Percentiles rank a stretch among this genome's conserved stretches.
phyloP scores from a whole-genome alignment of 2,797 vertebrate species.

The Lateolabrax maculatus region DNA sequence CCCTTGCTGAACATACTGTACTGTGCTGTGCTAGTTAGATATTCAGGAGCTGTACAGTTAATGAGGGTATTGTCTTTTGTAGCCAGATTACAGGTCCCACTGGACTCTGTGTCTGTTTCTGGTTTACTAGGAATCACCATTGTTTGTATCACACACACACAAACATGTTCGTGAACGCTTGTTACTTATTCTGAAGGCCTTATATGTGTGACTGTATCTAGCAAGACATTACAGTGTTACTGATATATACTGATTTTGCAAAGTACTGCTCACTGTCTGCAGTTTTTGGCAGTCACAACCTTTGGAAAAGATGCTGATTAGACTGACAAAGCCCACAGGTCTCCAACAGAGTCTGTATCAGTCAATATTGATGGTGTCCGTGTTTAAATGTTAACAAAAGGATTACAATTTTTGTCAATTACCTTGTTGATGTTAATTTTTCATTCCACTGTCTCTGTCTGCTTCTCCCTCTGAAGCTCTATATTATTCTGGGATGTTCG shows the following conservation, averaged over 20 bases:
- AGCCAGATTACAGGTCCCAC: not conserved
- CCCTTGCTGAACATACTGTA: slow-evolving; percentile 1
- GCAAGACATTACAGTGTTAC: not conserved
- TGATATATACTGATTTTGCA: too few relatives aligned
- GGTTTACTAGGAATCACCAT: not conserved
- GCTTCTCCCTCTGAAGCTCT: slow-evolving; percentile 77
- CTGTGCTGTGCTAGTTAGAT: not conserved
- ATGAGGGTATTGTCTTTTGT: not conserved
- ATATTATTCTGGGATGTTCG: slow-evolving; percentile 94
- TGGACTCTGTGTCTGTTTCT: not conserved
- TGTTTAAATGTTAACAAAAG: not conserved
- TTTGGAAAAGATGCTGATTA: not conserved
- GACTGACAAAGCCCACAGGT: not conserved
- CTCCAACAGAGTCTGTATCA: not conserved
- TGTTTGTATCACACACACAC: not conserved
- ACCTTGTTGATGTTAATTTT: not conserved
- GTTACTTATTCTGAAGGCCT: not conserved
- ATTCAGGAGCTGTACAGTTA: not conserved
- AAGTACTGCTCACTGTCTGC: not conserved
- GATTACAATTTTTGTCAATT: not conserved
- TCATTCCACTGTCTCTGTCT: not conserved
- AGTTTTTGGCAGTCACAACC: not conserved
- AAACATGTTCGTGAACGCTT: not conserved
- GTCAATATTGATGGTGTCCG: not conserved
- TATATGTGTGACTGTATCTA: not conserved